Evolutionary conservation across 2,888 invertebrate species (phyloP), one percentile per base, ranked within the genome.

Genomic region (Mimas tiliae): DNA sequence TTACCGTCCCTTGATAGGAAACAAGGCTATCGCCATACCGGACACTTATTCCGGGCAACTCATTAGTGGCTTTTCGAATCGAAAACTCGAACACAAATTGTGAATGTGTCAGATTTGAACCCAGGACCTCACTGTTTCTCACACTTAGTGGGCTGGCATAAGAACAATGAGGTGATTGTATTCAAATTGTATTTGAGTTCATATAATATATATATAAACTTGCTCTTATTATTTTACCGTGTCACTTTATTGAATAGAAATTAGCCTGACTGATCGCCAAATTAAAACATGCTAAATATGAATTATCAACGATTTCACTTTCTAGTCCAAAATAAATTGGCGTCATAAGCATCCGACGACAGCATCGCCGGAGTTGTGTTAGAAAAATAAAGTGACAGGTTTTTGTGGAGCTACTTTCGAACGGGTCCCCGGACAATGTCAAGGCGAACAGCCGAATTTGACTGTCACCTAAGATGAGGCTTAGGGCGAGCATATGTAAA

Each of bases 401-500:
- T 58, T 42, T 58, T 58, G 19, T 58, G 38, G 58, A 42, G 38
- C 58, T 42, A 58, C 58, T 42, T 58, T 42, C 42, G 50, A 53
- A 45, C 53, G 27, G 11, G 53, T 42, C 42, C 53, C 52, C 47
- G 53, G 45, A 52, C 53, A 64, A 64, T 64, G 64, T 64, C 64
- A 64, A 64, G 64, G 64, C 42, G 52, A 64, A 64, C 64, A 19
- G 38, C 58, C 42, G 38, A 58, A 58, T 21, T 34, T 33, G 33
- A 38, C 11, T 19, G 19, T 19, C 19, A 42, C 9, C 34, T 38
- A 19, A 38, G 6, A 58, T 42, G 19, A 19, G 16, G 45, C 45
- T 45, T 14, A 11, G 45, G 45, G 12, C 12, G 8, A 42, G 42
- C 42, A 42, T 27, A 27, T n/a, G n/a, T n/a, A n/a, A n/a, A n/a